These are phyloP conservation scores for Alethe diademata DNA, from an alignment of 2,113 vertebrate genomes.

Conservation along the genomic window DNA sequence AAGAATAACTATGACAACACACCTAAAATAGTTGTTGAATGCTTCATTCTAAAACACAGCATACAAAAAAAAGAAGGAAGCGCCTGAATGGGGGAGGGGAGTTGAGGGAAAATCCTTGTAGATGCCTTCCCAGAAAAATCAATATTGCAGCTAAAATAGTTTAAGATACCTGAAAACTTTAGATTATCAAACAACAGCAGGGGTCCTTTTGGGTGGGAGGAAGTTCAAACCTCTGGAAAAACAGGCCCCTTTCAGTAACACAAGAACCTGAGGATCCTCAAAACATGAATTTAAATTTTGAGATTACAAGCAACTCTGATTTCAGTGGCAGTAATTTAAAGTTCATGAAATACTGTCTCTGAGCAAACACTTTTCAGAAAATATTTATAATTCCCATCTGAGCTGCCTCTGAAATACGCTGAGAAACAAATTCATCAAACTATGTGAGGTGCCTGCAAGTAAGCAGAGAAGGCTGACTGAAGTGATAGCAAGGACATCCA, in stretches of 20 bases:
- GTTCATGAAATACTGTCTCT: not conserved
- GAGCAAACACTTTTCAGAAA: not conserved
- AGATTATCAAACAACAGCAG: accelerated
- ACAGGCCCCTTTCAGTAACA: not conserved
- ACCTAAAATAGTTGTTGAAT: slow-evolving; percentile 35
- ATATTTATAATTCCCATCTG: not conserved
- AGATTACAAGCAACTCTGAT: not conserved
- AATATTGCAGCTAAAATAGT: not conserved
- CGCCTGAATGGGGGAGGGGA: not conserved
- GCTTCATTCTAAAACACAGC: not conserved
- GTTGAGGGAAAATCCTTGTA: not conserved
- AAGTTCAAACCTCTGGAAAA: not conserved
- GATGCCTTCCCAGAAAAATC: not conserved
- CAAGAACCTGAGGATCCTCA: not conserved
- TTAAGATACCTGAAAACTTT: not conserved
- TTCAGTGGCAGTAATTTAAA: not conserved
- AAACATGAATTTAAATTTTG: not conserved
- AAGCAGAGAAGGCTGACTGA: not conserved
- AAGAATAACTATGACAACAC: slow-evolving; percentile 52
- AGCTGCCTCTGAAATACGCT: not conserved
- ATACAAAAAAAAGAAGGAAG: not conserved
- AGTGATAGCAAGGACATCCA: not conserved
- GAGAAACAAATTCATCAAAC: not conserved
- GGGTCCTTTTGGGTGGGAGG: not conserved
- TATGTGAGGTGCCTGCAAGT: not conserved